Conservation (phyloP, 2,888 invertebrate genomes). For the Melanotus villosus region DNA sequence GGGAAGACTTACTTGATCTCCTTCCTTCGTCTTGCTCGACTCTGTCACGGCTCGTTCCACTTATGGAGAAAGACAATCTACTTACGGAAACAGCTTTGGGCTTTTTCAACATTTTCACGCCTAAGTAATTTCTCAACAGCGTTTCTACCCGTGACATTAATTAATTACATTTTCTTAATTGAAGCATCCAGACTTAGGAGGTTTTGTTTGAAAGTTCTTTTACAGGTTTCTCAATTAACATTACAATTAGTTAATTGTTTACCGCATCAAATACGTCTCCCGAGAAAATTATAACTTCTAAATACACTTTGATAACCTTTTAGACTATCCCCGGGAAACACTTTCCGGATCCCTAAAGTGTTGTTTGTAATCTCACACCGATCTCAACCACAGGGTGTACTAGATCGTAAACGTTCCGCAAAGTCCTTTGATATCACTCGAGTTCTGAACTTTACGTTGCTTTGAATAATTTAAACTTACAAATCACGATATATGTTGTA, state of each 20-base stretch:
- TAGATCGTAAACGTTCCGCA: constrained; percentile 4
- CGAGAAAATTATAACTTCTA: constrained; percentile 30
- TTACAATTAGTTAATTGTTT: constrained; percentile 51
- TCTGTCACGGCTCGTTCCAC: constrained; percentile 48
- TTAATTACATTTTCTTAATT: constrained; percentile 62
- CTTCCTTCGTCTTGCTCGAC: constrained; percentile 54
- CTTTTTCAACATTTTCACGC: constrained; percentile 57
- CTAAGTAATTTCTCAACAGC: constrained; percentile 60
- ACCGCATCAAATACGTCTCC: constrained; percentile 30
- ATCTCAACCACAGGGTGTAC: neutral
- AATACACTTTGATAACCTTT: constrained; percentile 23
- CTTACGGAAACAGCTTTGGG: constrained; percentile 46
- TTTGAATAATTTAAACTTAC: neutral
- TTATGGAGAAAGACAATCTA: constrained; percentile 48
- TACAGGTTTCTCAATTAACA: constrained; percentile 42
- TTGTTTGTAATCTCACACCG: constrained; percentile 3
- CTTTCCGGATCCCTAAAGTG: constrained; percentile 1
- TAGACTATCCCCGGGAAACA: neutral
- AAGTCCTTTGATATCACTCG: constrained; percentile 3
- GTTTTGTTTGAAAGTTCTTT: constrained; percentile 44
- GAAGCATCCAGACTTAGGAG: constrained; percentile 50
- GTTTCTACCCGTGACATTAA: constrained; percentile 59
- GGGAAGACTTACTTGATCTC: constrained; percentile 63
- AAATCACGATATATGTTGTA: neutral
- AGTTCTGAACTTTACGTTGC: neutral